Evolutionary conservation across 2,888 invertebrate genomes (phyloP).

Genomic region (Chaitophorus viminalis): DNA sequence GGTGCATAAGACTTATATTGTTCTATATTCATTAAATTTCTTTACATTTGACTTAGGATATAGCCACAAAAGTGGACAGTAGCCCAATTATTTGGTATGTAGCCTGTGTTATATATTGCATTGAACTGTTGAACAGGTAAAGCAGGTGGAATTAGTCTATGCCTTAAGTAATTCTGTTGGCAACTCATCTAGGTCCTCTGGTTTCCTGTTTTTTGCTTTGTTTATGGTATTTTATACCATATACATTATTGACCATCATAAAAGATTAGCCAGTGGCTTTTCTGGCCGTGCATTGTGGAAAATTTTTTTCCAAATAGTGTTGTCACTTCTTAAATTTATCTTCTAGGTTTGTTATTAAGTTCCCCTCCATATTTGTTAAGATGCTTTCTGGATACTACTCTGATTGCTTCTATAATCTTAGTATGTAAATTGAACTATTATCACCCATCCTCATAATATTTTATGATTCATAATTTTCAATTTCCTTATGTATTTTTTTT

Average conservation of each 20-base stretch:
- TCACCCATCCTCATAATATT: slow-evolving; percentile 1
- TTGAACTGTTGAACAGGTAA: slow-evolving; percentile 62
- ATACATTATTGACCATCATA: slow-evolving; percentile 44
- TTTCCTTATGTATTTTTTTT: background rate
- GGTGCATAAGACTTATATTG: no score
- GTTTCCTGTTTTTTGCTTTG: slow-evolving; percentile 63
- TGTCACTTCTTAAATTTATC: background rate
- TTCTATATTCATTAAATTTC: no score
- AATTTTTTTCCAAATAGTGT: background rate
- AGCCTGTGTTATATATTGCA: slow-evolving; percentile 62
- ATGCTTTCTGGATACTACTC: background rate
- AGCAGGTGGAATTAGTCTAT: slow-evolving; percentile 58
- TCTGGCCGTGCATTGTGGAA: slow-evolving; percentile 5
- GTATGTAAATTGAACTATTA: slow-evolving; percentile 22
- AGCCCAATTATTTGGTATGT: slow-evolving; percentile 62
- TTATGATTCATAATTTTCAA: no score
- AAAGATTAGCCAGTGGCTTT: background rate
- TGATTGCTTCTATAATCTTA: slow-evolving; percentile 15
- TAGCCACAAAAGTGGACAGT: no score
- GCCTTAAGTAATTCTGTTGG: slow-evolving; percentile 63
- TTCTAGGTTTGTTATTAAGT: background rate
- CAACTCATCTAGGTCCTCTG: slow-evolving; percentile 63
- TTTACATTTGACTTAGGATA: no score
- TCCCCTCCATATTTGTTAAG: background rate
- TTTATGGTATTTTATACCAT: slow-evolving; percentile 60